Base-by-base conservation (phyloP, 1,140 invertebrate species). In the Harlomillsia oculata region DNA sequence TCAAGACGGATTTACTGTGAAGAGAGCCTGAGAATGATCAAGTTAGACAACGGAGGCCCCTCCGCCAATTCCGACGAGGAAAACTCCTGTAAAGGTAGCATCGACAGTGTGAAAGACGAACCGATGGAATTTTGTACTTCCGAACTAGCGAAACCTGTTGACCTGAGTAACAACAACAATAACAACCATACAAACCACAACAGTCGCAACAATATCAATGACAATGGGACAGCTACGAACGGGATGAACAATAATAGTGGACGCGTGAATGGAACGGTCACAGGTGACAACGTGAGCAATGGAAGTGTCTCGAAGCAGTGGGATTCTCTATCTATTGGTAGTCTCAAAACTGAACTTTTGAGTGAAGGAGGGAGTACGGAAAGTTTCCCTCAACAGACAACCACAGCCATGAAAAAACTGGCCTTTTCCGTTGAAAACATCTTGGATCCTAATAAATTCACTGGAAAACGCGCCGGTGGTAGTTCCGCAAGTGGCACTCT, bases 401-500 rank as follows among this genome's bases (percentile, higher is more conserved):
- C 29, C 21, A 30, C 16, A 34, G 13, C 68, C 63, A 54, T 72
- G 72, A 59, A 59, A 76, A 66, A 80, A 41, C 72, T 89, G 45
- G 83, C 85, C 0, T 93, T 92, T 71, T 90, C 87, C 3, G 88
- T 93, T 5, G 88, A 92, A 71, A 91, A 93, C 69, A 92, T 93
- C 53, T 72, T 93, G 29, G 87, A 91, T 69, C 88, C 88, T 0
- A 89, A 82, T 57, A 91, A 91, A 71, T 91, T 92, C 69, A 90
- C 85, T 8, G 87, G 87, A 3, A 72, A 75, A 68, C 53, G 29
- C 49, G 29, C n/a, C 45, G 50, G 34, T 53, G 43, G 43, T 28
- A 36, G 41, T 26, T 37, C 53, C 43, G n/a, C n/a, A n/a, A n/a
- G n/a, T n/a, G n/a, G n/a, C n/a, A n/a, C n/a, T n/a, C n/a, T n/a